A percentile compares a stretch with the other conserved stretches of the same genome.
These are phyloP conservation scores for Drosophila nikananu DNA, from an alignment of 1,140 invertebrate genomes.

Conservation along the genomic window DNA sequence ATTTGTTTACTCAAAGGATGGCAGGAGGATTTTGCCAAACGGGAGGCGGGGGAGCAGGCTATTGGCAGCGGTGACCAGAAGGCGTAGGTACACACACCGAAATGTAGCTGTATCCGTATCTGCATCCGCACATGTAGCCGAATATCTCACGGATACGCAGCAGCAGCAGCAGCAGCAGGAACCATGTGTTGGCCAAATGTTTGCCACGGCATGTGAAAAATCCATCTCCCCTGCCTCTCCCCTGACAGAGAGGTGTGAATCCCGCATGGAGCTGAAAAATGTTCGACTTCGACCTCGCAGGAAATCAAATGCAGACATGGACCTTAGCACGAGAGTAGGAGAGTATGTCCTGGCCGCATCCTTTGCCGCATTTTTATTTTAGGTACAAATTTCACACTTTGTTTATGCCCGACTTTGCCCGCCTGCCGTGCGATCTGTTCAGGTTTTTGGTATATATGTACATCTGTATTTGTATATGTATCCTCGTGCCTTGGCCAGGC, in stretches of 20 bases:
- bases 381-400: conserved; percentile 82
- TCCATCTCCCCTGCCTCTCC: conserved; percentile 41
- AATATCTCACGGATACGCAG: conserved; percentile 65
- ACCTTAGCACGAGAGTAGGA: neutral
- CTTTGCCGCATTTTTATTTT: conserved; percentile 79
- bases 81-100: conserved; percentile 69
- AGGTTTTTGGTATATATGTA: conserved; percentile 1
- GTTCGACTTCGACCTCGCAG: conserved; percentile 41
- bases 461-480: neutral
- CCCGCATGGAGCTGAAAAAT: conserved; percentile 58
- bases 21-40: conserved; percentile 22
- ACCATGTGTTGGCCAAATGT: conserved; percentile 82
- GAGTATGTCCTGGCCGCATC: conserved; percentile 38
- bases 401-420: conserved; percentile 52
- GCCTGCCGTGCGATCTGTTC: conserved; percentile 55
- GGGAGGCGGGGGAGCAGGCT: neutral
- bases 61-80: conserved; percentile 74
- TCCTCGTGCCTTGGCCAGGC: conserved; percentile 35
- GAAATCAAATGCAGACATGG: conserved; percentile 80
- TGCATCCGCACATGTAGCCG: conserved; percentile 14
- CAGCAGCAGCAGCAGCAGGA: conserved; percentile 31
- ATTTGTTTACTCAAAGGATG: conserved; percentile 75
- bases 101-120: conserved; percentile 25
- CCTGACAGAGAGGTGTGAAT: conserved; percentile 44
- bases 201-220: conserved; percentile 82